Base-by-base conservation (phyloP, 2,797 vertebrate species). In the Helarctos malayanus region DNA sequence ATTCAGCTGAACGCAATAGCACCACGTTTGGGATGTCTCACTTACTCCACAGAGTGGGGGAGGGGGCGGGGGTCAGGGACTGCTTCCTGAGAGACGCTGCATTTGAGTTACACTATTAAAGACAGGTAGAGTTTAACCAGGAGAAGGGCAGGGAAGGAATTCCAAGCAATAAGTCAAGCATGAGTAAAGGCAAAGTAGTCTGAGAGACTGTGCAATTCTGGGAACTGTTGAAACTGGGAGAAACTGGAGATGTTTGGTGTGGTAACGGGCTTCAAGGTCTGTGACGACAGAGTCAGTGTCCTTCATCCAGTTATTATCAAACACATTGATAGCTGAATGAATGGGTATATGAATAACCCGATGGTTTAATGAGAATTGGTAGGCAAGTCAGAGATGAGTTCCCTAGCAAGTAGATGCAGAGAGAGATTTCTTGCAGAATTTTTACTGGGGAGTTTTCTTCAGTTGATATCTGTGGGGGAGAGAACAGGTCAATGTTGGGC, bases 21-120 rank as follows among this genome's bases (percentile, higher is more conserved):
- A 23, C 4, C 1, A n/a, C 4, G 1, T 38, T 27, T 7, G 2
- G 2, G 12, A 57, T 2, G 7, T 14, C 23, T 57, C 21, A 54
- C 25, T 52, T n/a, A 82, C 25, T 38, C 23, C 61, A 15, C 4
- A 76, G 27, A 73, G 2, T 32, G 25, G 41, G 38, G 38, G 38
- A 6, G 41, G 41, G 41, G 41, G 41, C 41, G 7, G 7, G 45
- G 38, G 29, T 54, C 49, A 52, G 25, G 14, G 6, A 57, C 1
- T 59, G 27, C 11, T 59, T 59, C 56, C 52, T 32, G 23, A 52
- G 25, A 32, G 3, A 78, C 0, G 0, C 0, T 68, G 9, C 19
- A 16, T 57, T 84, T 71, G 63, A 91, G 25, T 61, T 56, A 75
- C 86, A 73, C 61, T 68, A 41, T 52, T 52, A 29, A 91, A 52